Conservation (phyloP, 2,888 invertebrate species). For the Drosophila vallismaia region DNA sequence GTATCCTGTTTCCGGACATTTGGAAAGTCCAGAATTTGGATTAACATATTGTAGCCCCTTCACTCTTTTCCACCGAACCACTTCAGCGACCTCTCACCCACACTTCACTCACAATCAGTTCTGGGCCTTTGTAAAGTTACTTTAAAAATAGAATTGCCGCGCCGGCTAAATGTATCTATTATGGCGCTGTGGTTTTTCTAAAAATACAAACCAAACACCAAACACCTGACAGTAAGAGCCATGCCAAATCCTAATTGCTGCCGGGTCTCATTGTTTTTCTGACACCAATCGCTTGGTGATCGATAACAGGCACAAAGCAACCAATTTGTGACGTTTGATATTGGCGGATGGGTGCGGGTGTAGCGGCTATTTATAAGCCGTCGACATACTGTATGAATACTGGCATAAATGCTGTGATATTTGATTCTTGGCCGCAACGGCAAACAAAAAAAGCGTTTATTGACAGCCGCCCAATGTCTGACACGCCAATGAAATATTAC, state of each 20-base stretch:
- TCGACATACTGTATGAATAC: conserved; percentile 13
- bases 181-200: conserved; percentile 70
- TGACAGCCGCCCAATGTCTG: conserved; percentile 72
- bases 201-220: conserved; percentile 51
- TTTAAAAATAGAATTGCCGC: conserved; percentile 73
- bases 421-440: conserved; percentile 31
- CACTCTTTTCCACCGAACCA: conserved; percentile 8
- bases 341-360: conserved; percentile 48
- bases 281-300: conserved; percentile 36
- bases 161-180: conserved; percentile 68
- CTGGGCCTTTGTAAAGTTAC: conserved; percentile 43
- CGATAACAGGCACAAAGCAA: conserved; percentile 44
- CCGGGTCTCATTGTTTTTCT: conserved; percentile 32
- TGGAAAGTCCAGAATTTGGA: conserved; percentile 34
- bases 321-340: conserved; percentile 74
- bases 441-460: conserved; percentile 45
- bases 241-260: conserved; percentile 46
- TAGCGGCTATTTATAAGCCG: conserved; percentile 10
- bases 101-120: conserved; percentile 24
- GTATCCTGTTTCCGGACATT: conserved; percentile 29
- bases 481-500: conserved; percentile 70
- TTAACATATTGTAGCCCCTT: conserved; percentile 4
- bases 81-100: neutral
- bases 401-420: conserved; percentile 13
- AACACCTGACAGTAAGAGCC: conserved; percentile 45